A percentile compares a stretch with the other conserved stretches of the same genome.
Conservation (phyloP, 2,797 vertebrate species). For the Myotis vivesi region DNA sequence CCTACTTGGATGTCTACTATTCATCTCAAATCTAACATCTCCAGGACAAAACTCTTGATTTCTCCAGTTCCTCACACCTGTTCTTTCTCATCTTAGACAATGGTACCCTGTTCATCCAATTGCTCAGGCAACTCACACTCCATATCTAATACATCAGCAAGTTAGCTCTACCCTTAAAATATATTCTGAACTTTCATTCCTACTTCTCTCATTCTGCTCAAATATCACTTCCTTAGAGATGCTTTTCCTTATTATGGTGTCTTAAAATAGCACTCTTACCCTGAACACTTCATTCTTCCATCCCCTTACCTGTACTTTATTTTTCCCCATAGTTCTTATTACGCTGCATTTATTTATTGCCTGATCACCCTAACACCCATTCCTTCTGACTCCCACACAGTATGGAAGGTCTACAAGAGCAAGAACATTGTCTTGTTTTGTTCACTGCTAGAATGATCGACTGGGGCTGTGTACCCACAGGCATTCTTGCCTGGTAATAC, state of each 20-base stretch:
- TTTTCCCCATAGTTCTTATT: not conserved
- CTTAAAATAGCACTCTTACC: not conserved
- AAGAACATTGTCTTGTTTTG: not conserved
- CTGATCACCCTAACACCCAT: not conserved
- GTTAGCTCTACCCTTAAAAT: slow-evolving; percentile 6
- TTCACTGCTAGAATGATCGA: not conserved
- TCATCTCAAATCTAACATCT: not conserved
- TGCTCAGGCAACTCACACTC: not conserved
- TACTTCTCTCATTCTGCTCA: not conserved
- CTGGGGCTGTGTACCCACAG: not conserved
- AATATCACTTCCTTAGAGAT: not conserved
- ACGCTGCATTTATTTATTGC: not conserved
- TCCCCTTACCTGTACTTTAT: not conserved
- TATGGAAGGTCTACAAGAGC: not conserved
- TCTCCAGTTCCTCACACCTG: not conserved
- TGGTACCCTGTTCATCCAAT: not conserved
- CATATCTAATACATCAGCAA: not conserved
- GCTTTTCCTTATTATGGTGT: not conserved
- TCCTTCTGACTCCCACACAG: not conserved
- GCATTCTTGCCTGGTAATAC: not conserved
- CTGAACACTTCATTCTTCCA: not conserved
- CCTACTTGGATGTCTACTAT: not conserved
- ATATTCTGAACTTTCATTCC: not conserved
- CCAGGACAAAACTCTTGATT: not conserved
- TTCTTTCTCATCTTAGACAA: not conserved